Base-by-base conservation (phyloP, 2,888 invertebrate species). In the Thereva unica region DNA sequence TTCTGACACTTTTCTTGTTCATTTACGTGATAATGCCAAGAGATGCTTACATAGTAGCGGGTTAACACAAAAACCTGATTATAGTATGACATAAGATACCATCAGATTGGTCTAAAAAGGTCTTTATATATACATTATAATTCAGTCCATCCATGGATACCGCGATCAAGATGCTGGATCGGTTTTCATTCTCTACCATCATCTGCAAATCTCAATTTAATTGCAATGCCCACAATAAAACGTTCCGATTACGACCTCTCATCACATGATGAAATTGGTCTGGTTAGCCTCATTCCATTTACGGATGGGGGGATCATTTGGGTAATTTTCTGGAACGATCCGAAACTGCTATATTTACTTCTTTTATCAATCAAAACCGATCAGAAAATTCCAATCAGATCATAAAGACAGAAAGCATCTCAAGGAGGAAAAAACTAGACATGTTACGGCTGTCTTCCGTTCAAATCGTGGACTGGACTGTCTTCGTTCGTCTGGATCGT, bases 301-400 rank as follows among this genome's bases (percentile, higher is more conserved):
- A 49, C 23, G 23, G 23, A 61, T 40, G 49, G 61, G 50, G 49
- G 61, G 50, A 9, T 41, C 50, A 61, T 50, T 23, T 41, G 23
- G 50, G 50, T 50, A 50, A 50, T 23, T 50, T 34, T 38, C 50
- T 50, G 41, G 50, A 61, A 61, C 23, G 23, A 23, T 23, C 34
- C 50, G 50, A 61, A 61, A 61, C 50, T 40, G 50, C 41, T 44
- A 61, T 59, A 47, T 61, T 61, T 61, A 61, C 61, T 61, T 61
- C 61, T 23, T 61, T 61, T 61, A 61, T 61, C 50, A 61, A 61
- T 61, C 61, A 44, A 50, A 61, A 45, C 61, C 49, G 50, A 61
- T 61, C 40, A 50, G 50, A 61, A 61, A 49, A 61, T 61, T 50
- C 61, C 61, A 41, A 61, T 50, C 50, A 61, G 53, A 64, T 53